These are phyloP conservation scores for Thamnaconus septentrionalis DNA, from an alignment of 2,113 vertebrate species.

Conservation along the genomic window DNA sequence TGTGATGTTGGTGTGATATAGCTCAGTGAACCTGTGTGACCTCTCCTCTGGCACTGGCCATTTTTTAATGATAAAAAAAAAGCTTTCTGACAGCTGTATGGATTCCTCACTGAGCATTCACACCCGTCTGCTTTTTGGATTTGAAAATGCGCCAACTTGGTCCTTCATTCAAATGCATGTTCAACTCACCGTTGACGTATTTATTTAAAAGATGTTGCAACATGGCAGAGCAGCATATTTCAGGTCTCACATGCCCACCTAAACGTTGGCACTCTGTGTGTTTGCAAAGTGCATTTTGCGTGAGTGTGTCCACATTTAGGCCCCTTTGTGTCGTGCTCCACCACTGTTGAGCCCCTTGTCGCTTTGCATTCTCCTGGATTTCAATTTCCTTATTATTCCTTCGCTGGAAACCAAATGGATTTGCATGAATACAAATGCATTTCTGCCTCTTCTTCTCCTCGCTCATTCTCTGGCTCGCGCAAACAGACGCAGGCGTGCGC, in stretches of 20 bases:
- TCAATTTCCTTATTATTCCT: conserved; percentile 49
- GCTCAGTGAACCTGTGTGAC: conserved; percentile 36
- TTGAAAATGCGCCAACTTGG: too few species aligned
- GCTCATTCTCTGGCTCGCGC: not conserved
- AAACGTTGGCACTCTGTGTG: not conserved
- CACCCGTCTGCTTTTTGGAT: too few species aligned
- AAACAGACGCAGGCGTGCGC: conserved; percentile 9
- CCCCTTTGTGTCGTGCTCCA: conserved; percentile 10
- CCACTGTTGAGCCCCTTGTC: conserved; percentile 24
- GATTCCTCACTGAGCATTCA: conserved; percentile 6
- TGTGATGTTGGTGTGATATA: conserved; percentile 4
- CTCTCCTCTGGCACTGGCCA: conserved; percentile 11
- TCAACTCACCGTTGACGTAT: not conserved
- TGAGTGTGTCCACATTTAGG: not conserved
- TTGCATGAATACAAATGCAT: conserved; percentile 47
- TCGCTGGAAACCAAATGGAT: conserved; percentile 43
- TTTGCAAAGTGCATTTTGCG: conserved; percentile 1
- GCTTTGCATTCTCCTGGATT: conserved; percentile 46
- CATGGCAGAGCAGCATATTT: conserved; percentile 1
- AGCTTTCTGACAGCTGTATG: conserved; percentile 38
- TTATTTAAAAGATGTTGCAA: not conserved
- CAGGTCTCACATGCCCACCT: not conserved
- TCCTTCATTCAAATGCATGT: too few species aligned
- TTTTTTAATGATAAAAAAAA: conserved; percentile 26
- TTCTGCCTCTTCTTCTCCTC: conserved; percentile 8